Evolutionary conservation across 1,140 invertebrate species (phyloP), one percentile per base, ranked within the genome.

Genomic region (Zaprionus davidi): DNA sequence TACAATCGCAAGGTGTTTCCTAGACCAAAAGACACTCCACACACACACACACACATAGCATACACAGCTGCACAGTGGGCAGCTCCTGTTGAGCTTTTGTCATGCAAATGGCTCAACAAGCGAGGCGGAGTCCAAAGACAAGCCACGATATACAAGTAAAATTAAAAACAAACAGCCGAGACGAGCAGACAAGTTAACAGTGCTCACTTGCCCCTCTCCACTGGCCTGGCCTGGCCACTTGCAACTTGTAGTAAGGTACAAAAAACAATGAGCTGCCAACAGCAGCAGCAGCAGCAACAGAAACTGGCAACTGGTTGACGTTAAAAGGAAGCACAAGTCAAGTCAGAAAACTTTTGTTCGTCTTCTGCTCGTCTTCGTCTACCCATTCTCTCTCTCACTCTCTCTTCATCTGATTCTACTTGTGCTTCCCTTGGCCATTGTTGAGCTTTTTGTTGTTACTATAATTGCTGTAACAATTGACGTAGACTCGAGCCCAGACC

Each of bases 101-200:
- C 83, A 86, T 86, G 83, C 83, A 86, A 86, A 87, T 87, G 76
- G 76, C 68, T 79, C 58, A 86, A 82, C 79, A 76, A 82, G 83
- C 67, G 60, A 64, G 59, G 69, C 78, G 76, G 69, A 53, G 64
- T 38, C 31, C 41, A 58, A 56, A 76, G 73, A 71, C 60, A 72
- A 65, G 63, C 60, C 46, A 58, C 46, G 36, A 69, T 51, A 70
- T 51, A 70, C n/a, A 44, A 31, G 41, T 68, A 68, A 73, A 86
- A 86, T 86, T 86, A 82, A 86, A 86, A 86, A 80, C 76, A 86
- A 86, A 86, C 67, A 85, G 68, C 51, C 44, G 13, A 34, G 46
- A 3, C 22, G 46, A 78, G 72, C 24, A 38, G 51, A 11, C 20
- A 51, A 66, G 20, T 68, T 77, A 68, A 66, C 74, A 71, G 55